These are phyloP conservation scores for Sinhomidia bicolor DNA, from an alignment of 2,888 invertebrate species.

Conservation along the genomic window DNA sequence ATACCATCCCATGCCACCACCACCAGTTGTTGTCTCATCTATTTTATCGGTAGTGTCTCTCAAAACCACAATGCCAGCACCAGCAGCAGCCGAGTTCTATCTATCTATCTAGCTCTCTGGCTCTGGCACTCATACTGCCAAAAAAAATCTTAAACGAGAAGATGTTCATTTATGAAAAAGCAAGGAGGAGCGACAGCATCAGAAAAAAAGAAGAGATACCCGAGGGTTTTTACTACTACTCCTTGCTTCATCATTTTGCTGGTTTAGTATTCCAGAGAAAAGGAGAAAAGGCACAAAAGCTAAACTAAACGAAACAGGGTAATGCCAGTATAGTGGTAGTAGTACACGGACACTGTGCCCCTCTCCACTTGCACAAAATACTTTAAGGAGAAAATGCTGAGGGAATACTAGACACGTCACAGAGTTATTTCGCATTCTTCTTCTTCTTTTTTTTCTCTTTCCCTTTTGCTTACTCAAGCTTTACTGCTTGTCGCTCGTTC, in stretches of 20 bases:
- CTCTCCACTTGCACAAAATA: not conserved
- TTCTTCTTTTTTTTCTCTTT: no score
- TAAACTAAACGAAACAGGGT: no score
- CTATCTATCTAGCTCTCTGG: no score
- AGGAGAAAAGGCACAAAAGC: not conserved
- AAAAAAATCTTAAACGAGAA: slow-evolving; percentile 52
- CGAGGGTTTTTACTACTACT: no score
- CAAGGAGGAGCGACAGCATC: not conserved
- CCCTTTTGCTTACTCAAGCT: slow-evolving; percentile 1
- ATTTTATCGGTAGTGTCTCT: slow-evolving; percentile 9
- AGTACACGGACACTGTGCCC: not conserved
- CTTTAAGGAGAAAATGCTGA: slow-evolving; percentile 20
- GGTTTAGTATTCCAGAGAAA: slow-evolving; percentile 21
- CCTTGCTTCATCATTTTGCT: slow-evolving; percentile 39
- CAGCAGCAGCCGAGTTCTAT: no score
- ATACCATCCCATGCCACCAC: no score
- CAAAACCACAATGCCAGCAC: not conserved
- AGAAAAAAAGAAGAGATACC: slow-evolving; percentile 6
- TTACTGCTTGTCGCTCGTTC: slow-evolving; percentile 32
- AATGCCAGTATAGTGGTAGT: no score
- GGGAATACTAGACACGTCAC: not conserved
- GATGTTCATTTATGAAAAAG: slow-evolving; percentile 37
- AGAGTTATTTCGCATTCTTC: slow-evolving; percentile 29
- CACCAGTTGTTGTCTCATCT: slow-evolving; percentile 38
- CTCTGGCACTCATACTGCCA: not conserved